Conservation (phyloP, 2,888 invertebrate genomes). For the Pyrrhosoma nymphula region DNA sequence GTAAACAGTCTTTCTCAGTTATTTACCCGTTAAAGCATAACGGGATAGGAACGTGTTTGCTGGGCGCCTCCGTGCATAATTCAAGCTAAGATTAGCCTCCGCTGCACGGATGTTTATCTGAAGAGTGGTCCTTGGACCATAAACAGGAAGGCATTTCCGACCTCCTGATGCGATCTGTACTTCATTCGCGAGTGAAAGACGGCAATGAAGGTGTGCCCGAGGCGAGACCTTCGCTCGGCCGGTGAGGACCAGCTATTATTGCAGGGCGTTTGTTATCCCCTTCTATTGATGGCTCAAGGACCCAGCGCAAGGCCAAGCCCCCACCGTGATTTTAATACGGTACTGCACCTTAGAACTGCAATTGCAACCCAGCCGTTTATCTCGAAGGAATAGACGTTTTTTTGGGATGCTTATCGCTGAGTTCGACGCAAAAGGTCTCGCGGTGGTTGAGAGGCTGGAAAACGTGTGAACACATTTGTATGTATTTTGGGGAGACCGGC, state of each 20-base stretch:
- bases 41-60: background rate
- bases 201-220: background rate
- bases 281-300: background rate
- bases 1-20: background rate
- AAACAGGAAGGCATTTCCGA: background rate
- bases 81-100: background rate
- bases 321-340: background rate
- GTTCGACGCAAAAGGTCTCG: background rate
- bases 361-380: background rate
- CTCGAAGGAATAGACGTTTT: background rate
- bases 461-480: background rate
- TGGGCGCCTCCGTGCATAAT: background rate
- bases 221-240: background rate
- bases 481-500: background rate
- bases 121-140: background rate
- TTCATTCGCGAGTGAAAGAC: background rate
- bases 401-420: background rate
- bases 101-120: background rate
- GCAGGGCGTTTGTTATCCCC: background rate
- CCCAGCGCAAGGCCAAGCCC: background rate
- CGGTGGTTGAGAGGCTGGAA: background rate
- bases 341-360: background rate
- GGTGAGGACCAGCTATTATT: background rate
- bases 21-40: background rate
- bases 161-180: background rate